Evolutionary conservation across 2,113 vertebrate species (phyloP), one percentile per base, ranked within the genome.

Genomic region (Sebastes fasciatus): DNA sequence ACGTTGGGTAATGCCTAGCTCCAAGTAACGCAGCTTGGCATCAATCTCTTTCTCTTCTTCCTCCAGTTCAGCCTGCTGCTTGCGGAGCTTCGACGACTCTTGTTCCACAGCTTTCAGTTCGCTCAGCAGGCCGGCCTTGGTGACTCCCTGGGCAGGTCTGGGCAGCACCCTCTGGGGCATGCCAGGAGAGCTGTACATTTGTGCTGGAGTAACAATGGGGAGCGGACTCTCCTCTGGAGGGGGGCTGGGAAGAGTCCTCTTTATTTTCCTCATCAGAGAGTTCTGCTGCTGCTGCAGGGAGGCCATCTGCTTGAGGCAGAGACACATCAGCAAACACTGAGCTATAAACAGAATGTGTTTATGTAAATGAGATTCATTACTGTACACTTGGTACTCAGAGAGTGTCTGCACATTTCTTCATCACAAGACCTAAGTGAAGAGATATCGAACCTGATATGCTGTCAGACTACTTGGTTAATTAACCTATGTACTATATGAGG

Each of bases 1-100:
- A 72, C 98, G 97, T 67, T 99, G 98, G 19, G 96, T 97, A 89
- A 99, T 99, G 46, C 98, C 98, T 60, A 98, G 88, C 92, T 99
- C 98, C 88, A 99, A 92, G 91, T 98, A 99, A 81, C 98, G 98
- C 82, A 99, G 94, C 91, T 98, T 99, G 67, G 98, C 98, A 11
- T 99, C 98, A 2, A 99, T 99, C 93, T 99, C 98, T 91, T 99
- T 99, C 92, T 99, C 98, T 88, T 99, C 98, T 83, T 99, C 98
- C 0, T 99, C 98, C 80, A 99, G 93, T 91, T 99, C 98, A 0
- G 97, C 98, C 89, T 99, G 98, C 91, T 99, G 98, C 93, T 99
- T 99, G 66, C 98, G 96, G 62, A 99, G 95, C 91, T 99, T 99
- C 17, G 97, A 97, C 43, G 98, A 99, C 88, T 99, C 98, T 0